Conservation (phyloP, 2,888 invertebrate genomes). For the Polymixis flavicincta region DNA sequence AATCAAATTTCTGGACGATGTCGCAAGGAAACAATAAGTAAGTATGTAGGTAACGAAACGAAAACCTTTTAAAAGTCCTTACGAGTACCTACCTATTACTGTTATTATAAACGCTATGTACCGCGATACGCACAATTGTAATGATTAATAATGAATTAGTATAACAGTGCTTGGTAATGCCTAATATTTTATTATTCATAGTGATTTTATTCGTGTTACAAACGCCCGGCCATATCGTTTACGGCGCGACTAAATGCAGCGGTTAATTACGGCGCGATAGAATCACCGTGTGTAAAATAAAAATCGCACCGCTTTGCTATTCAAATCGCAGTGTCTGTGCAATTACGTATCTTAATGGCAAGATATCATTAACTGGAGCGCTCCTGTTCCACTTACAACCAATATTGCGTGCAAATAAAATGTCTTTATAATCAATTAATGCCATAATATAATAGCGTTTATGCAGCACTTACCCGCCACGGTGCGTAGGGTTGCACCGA, state of each 20-base stretch:
- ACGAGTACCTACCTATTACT: conserved; percentile 33
- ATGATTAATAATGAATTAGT: conserved; percentile 72
- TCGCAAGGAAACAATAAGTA: conserved; percentile 39
- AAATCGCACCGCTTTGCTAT: conserved; percentile 86
- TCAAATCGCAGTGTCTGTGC: conserved; percentile 82
- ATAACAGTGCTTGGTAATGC: conserved; percentile 68
- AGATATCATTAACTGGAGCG: conserved; percentile 63
- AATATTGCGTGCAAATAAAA: conserved; percentile 68
- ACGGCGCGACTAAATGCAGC: conserved; percentile 85
- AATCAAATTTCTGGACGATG: conserved; percentile 20
- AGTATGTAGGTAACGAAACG: conserved; percentile 11
- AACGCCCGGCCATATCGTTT: conserved; percentile 76
- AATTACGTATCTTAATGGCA: conserved; percentile 78
- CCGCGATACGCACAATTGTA: conserved; percentile 58
- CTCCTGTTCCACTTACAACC: conserved; percentile 51
- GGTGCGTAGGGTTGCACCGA: conserved; percentile 49
- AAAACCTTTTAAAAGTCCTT: conserved; percentile 29
- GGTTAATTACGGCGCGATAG: conserved; percentile 84
- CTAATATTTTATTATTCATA: conserved; percentile 76
- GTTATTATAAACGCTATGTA: conserved; percentile 53
- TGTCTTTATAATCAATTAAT: conserved; percentile 70
- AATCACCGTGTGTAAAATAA: conserved; percentile 85
- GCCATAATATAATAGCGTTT: conserved; percentile 60
- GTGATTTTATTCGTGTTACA: conserved; percentile 74
- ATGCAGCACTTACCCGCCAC: conserved; percentile 44